Evolutionary conservation across 2,888 invertebrate genomes (phyloP).

Genomic region (Uropetala carovei): DNA sequence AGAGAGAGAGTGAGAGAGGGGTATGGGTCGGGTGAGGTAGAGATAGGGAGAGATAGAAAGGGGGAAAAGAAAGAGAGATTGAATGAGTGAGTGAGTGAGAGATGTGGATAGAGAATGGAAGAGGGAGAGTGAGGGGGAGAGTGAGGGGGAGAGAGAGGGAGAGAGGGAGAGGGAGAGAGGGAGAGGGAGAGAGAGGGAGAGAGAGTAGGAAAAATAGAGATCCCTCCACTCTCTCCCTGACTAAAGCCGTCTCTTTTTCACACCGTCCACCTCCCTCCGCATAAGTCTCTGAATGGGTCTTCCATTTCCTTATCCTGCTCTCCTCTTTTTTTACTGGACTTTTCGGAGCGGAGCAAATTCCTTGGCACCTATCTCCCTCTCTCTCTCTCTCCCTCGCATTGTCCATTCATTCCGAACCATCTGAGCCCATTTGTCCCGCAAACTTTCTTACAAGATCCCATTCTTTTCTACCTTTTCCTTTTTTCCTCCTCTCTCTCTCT

Average conservation of each 20-base stretch:
- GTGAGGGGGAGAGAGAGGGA: background rate
- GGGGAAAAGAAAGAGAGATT: background rate
- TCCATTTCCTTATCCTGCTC: background rate
- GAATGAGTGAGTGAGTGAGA: too few species aligned
- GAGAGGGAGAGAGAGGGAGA: background rate
- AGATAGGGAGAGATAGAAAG: too few species aligned
- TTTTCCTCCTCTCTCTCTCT: too few species aligned
- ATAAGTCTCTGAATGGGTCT: slow-evolving; percentile 1
- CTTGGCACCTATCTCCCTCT: background rate
- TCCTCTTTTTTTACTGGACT: background rate
- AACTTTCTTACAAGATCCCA: background rate
- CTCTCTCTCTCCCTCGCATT: background rate
- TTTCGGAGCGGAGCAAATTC: background rate
- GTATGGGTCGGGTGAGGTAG: background rate
- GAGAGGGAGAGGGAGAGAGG: background rate
- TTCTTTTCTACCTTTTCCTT: background rate
- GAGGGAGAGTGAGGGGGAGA: background rate
- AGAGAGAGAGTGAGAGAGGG: too few species aligned
- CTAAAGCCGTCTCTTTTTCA: background rate
- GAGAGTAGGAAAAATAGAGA: too few species aligned
- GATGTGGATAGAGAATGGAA: too few species aligned
- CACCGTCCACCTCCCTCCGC: background rate
- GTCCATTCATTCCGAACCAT: slow-evolving; percentile 20
- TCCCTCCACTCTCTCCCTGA: background rate
- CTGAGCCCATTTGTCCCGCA: background rate